A percentile compares a stretch with the other conserved stretches of the same genome.
These are phyloP conservation scores for Tetramorium bicarinatum DNA, from an alignment of 2,888 invertebrate species.

Conservation along the genomic window DNA sequence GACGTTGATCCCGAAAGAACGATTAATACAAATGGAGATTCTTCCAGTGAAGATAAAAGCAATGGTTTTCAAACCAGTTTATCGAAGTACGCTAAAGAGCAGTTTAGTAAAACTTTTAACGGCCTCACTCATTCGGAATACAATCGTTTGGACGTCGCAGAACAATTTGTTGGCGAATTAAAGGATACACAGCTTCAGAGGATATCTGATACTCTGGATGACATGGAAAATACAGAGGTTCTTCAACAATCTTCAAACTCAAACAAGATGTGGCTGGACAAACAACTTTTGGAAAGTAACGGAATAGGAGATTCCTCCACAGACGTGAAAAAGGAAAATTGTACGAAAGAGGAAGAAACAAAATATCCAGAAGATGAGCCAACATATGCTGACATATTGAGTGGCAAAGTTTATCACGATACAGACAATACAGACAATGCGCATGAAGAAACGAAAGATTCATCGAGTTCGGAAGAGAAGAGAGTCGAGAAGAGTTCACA, in stretches of 20 bases:
- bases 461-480: not conserved
- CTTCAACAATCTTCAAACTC: not conserved
- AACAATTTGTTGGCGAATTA: not conserved
- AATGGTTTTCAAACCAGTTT: constrained; percentile 44
- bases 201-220: constrained; percentile 1
- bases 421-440: constrained; percentile 13
- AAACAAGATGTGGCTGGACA: not conserved
- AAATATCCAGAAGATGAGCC: not conserved
- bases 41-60: constrained; percentile 30
- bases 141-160: not conserved
- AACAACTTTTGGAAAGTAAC: constrained; percentile 1
- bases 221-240: not conserved
- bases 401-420: not conserved
- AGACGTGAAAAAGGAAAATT: not conserved
- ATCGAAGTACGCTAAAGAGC: constrained; percentile 25
- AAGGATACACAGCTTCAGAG: not conserved
- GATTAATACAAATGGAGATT: constrained; percentile 48
- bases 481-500: not conserved
- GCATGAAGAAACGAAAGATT: constrained; percentile 5
- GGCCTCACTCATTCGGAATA: not conserved
- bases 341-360: not conserved
- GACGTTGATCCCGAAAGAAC: constrained; percentile 61
- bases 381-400: not conserved
- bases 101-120: constrained; percentile 17
- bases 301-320: not conserved